phyloP scores from a whole-genome alignment of 2,113 vertebrate genomes.

The Ciconia maguari region DNA sequence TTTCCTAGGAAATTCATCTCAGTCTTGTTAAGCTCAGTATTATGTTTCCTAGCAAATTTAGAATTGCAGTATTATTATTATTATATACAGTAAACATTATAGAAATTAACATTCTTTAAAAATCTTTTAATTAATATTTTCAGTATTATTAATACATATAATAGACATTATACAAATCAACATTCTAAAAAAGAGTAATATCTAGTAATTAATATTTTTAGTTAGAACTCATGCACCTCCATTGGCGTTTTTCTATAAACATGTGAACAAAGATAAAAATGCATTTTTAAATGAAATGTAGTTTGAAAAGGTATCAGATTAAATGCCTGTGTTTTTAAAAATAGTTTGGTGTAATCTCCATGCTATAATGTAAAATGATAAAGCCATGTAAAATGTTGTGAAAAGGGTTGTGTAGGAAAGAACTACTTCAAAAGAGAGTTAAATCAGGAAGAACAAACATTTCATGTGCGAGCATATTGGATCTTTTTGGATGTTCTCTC shows the following conservation, averaged over 20 bases:
- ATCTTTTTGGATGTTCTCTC: not conserved
- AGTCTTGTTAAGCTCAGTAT: not conserved
- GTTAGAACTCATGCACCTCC: not conserved
- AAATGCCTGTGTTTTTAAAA: not conserved
- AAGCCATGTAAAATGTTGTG: not conserved
- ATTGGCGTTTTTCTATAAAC: not conserved
- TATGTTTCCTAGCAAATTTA: not conserved
- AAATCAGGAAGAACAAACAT: not conserved
- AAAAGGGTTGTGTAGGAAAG: not conserved
- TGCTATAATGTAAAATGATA: not conserved
- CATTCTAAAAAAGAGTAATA: not conserved
- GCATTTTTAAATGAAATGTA: not conserved
- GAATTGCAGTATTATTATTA: not conserved
- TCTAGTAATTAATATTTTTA: not conserved
- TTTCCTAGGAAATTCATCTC: not conserved
- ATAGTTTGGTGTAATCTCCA: not conserved
- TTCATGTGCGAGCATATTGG: not conserved
- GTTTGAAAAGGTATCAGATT: not conserved
- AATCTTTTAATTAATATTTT: not conserved
- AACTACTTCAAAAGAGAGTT: not conserved
- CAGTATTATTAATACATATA: not conserved
- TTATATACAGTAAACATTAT: not conserved
- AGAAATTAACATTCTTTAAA: not conserved
- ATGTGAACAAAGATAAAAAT: not conserved
- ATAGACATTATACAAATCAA: not conserved